Conservation (phyloP, 2,797 vertebrate genomes). For the Allochrocebus solatus region DNA sequence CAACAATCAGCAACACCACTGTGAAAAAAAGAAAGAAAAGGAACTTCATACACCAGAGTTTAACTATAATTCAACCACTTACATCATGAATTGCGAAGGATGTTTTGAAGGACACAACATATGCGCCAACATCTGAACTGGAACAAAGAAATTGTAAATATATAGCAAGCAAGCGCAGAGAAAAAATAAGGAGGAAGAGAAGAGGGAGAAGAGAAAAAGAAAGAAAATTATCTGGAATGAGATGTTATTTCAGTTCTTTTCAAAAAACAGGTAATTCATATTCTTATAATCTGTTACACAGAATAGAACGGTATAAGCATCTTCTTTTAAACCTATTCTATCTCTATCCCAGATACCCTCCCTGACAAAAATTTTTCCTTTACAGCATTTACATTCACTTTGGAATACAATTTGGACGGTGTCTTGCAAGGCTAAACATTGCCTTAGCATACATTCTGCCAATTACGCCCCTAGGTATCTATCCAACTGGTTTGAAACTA, state of each 20-base stretch:
- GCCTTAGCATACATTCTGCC: background rate
- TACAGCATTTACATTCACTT: background rate
- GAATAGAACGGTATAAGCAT: background rate
- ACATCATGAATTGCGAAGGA: background rate
- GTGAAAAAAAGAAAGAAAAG: background rate
- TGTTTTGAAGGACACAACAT: background rate
- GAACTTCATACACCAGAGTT: background rate
- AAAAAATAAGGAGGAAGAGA: background rate
- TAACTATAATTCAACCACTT: background rate
- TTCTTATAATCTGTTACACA: background rate
- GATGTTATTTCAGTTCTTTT: background rate
- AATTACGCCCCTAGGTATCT: background rate
- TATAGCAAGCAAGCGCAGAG: background rate
- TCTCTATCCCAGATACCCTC: background rate
- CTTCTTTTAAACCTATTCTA: background rate
- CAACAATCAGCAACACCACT: background rate
- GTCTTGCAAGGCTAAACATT: background rate
- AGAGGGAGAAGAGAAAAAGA: background rate
- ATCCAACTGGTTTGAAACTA: background rate
- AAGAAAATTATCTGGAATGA: background rate
- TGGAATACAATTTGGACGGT: background rate
- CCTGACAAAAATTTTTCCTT: background rate
- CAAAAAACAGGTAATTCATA: background rate
- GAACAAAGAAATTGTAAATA: background rate
- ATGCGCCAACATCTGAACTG: background rate